Evolutionary conservation across 2,888 invertebrate species (phyloP).

Genomic region (Tridacna gigas): DNA sequence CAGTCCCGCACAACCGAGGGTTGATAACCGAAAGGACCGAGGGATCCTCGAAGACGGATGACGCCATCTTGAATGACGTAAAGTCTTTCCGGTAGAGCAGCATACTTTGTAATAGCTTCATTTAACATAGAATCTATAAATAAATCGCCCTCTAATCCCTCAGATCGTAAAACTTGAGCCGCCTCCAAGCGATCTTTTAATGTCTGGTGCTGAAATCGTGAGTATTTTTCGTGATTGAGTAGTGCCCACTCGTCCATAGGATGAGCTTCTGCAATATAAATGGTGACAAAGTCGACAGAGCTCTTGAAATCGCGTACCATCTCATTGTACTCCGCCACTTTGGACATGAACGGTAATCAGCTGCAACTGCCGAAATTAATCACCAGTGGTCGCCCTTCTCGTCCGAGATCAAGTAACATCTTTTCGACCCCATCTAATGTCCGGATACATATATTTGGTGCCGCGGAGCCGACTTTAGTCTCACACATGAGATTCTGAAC

Average conservation of each 20-base stretch:
- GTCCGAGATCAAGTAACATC: slow-evolving; percentile 44
- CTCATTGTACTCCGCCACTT: slow-evolving; percentile 48
- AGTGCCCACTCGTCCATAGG: slow-evolving; percentile 60
- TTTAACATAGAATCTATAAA: slow-evolving; percentile 60
- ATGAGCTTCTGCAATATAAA: slow-evolving; percentile 63
- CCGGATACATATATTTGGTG: slow-evolving; percentile 40
- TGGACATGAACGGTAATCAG: slow-evolving; percentile 64
- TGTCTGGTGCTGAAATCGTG: slow-evolving; percentile 49
- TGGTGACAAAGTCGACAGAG: slow-evolving; percentile 61
- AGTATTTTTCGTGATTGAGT: slow-evolving; percentile 41
- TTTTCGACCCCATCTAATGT: slow-evolving; percentile 31
- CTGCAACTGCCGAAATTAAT: slow-evolving; percentile 64
- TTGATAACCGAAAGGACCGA: slow-evolving; percentile 51
- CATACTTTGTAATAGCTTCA: slow-evolving; percentile 40
- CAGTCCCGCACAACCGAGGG: slow-evolving; percentile 34
- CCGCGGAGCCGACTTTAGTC: slow-evolving; percentile 3
- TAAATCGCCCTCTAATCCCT: slow-evolving; percentile 39
- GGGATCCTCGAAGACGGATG: slow-evolving; percentile 34
- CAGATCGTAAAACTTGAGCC: slow-evolving; percentile 41
- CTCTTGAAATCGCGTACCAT: slow-evolving; percentile 48
- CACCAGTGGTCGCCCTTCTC: slow-evolving; percentile 52
- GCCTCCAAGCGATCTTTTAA: slow-evolving; percentile 58
- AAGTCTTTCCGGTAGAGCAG: slow-evolving; percentile 58
- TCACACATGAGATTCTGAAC: slow-evolving; percentile 30
- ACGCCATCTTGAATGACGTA: slow-evolving; percentile 49